Evolutionary conservation across 2,888 invertebrate species (phyloP), one percentile per base, ranked within the genome.

Genomic region (Alviniconcha strummeri): DNA sequence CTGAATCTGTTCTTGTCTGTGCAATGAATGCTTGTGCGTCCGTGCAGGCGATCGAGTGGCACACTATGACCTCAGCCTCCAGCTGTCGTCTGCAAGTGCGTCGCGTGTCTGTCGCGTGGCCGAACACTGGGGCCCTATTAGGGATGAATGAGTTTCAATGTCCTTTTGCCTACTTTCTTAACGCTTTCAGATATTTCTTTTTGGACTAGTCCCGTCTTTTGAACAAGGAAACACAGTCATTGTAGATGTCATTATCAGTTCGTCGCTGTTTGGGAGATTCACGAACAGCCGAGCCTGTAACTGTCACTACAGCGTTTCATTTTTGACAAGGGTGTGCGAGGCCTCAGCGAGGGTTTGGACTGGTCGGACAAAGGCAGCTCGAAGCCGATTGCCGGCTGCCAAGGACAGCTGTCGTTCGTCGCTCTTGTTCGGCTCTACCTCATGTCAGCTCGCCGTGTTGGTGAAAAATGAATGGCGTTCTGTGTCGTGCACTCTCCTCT

Each of bases 91-190:
- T 71, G 71, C 71, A 8, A 15, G 17, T 60, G 60, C 60, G 60
- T 60, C 71, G 71, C 71, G 71, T 71, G 71, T 17, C 19, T 71
- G 71, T 71, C 71, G 71, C n/a, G 71, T 71, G 71, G n/a, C 71
- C n/a, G 7, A 8, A 7, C 19, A 17, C 13, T 71, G 74, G 36
- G 74, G 74, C 74, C 52, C 74, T 52, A 52, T 74, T 6, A 54
- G 52, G 52, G 52, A 54, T 69, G 6, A 6, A 15, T n/a, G 1
- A n/a, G 69, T n/a, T 69, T 15, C 17, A 69, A 15, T n/a, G 4
- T 69, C n/a, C 6, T 13, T 69, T 7, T 7, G n/a, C 9, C 9
- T 17, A n/a, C n/a, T 69, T 69, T 69, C 15, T 13, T 69, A 1
- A n/a, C 9, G 6, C 1, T 15, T 69, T 0, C 1, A 60, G 60